These are phyloP conservation scores for Geopemphigus sp. DNA, from an alignment of 1,140 invertebrate species.

Conservation along the genomic window DNA sequence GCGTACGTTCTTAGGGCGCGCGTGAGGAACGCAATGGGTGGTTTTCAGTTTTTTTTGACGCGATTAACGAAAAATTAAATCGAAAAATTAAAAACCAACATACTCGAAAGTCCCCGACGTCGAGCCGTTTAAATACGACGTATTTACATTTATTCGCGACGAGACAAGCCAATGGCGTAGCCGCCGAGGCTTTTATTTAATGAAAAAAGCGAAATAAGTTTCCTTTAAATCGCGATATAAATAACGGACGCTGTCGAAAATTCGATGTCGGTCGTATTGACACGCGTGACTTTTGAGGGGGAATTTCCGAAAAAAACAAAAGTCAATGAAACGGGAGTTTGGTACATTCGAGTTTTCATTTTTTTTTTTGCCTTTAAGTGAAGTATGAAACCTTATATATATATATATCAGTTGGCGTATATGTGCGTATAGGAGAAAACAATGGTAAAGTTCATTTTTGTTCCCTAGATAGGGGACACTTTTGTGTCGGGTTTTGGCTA, in stretches of 20 bases:
- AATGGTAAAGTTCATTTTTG: conserved; percentile 38
- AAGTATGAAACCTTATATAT: no score
- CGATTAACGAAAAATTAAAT: no score
- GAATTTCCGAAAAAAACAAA: not conserved
- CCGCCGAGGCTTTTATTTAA: not conserved
- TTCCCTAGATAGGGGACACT: not conserved
- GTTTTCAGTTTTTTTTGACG: no score
- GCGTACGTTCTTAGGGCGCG: no score
- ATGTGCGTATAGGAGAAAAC: not conserved
- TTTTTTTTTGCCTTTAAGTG: no score
- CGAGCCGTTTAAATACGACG: no score
- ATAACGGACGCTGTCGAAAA: not conserved
- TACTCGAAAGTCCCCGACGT: no score
- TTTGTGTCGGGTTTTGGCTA: conserved; percentile 6
- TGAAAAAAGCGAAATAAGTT: not conserved
- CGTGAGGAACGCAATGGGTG: no score
- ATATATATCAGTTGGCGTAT: not conserved
- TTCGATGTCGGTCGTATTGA: not conserved
- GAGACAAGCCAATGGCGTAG: no score
- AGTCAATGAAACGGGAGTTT: not conserved
- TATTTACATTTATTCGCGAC: no score
- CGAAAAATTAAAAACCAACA: no score
- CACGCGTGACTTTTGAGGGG: not conserved
- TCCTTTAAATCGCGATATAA: not conserved
- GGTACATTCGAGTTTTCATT: conserved; percentile 10